Percentiles rank a stretch among this genome's conserved stretches.
phyloP scores from a whole-genome alignment of 2,888 invertebrate species.

The Oxyteleia sp. region DNA sequence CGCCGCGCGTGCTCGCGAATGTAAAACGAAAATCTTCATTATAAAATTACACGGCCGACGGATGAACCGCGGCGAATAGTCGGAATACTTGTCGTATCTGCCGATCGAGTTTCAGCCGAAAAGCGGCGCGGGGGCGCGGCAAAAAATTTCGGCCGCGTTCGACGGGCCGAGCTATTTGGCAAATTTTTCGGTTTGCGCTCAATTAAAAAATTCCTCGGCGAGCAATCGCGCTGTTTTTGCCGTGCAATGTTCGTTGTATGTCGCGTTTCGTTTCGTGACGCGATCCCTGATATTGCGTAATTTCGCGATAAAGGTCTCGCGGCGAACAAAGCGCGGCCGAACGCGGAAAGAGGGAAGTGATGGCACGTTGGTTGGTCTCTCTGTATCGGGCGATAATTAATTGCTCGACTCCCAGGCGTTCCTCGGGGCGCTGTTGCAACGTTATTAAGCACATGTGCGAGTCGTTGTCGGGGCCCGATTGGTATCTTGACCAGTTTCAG shows the following conservation, averaged over 20 bases:
- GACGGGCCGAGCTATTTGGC: background rate
- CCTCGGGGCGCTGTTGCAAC: constrained; percentile 21
- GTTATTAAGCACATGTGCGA: constrained; percentile 57
- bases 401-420: constrained; percentile 42
- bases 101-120: constrained; percentile 3
- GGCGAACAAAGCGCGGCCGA: background rate
- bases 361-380: constrained; percentile 46
- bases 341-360: constrained; percentile 31
- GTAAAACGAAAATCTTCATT: constrained; percentile 21
- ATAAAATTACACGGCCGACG: constrained; percentile 24
- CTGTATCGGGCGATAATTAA: constrained; percentile 52
- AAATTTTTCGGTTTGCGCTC: background rate
- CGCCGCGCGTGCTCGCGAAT: background rate
- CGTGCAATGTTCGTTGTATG: constrained; percentile 17
- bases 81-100: constrained; percentile 24
- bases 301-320: constrained; percentile 19
- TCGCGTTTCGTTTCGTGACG: constrained; percentile 13
- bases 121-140: background rate
- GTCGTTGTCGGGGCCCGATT: constrained; percentile 48
- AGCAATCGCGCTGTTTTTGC: constrained; percentile 20
- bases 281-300: constrained; percentile 19
- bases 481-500: constrained; percentile 59
- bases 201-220: constrained; percentile 20
- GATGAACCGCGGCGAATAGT: constrained; percentile 13
- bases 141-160: background rate